Base-by-base conservation (phyloP, 1,140 invertebrate genomes). In the Limonius californicus region DNA sequence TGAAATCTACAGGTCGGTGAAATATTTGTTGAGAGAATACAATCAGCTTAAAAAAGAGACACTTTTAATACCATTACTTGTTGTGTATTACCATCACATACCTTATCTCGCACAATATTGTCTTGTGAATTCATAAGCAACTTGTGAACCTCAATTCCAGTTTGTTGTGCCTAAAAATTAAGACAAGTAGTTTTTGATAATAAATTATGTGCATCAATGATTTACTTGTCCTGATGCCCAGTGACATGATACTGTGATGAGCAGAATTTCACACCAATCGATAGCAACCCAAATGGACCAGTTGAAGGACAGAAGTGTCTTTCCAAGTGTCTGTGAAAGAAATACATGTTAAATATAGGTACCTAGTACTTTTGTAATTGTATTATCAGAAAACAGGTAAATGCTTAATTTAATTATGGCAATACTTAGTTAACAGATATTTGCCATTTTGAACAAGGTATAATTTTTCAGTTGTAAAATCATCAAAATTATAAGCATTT, bases 21-120 rank as follows among this genome's bases (percentile, higher is more conserved):
- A 20, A 19, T 2, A 67, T 16, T 61, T 67, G 65, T 54, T 67
- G 57, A 12, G 61, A 67, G 43, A 67, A 67, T 7, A 61, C 23
- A 12, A 58, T 63, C 14, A 67, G 20, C 65, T 67, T 63, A 35
- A 62, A n/a, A n/a, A n/a, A n/a, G n/a, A n/a, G n/a, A n/a, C n/a
- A n/a, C n/a, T n/a, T n/a, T n/a, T n/a, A n/a, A n/a, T n/a, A n/a
- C n/a, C n/a, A n/a, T n/a, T n/a, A n/a, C n/a, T n/a, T n/a, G n/a
- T n/a, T n/a, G n/a, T n/a, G n/a, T n/a, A n/a, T n/a, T n/a, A n/a
- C n/a, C n/a, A n/a, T n/a, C n/a, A n/a, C n/a, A n/a, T 50, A 50
- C 45, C 20, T 50, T 50, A 18, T 50, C 45, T 1, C 20, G 16
- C 1, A 50, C 20, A 6, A 8, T 21, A 2, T 35, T 20, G 18